phyloP scores from a whole-genome alignment of 2,888 invertebrate genomes.

The Metopia argyrocephala region DNA sequence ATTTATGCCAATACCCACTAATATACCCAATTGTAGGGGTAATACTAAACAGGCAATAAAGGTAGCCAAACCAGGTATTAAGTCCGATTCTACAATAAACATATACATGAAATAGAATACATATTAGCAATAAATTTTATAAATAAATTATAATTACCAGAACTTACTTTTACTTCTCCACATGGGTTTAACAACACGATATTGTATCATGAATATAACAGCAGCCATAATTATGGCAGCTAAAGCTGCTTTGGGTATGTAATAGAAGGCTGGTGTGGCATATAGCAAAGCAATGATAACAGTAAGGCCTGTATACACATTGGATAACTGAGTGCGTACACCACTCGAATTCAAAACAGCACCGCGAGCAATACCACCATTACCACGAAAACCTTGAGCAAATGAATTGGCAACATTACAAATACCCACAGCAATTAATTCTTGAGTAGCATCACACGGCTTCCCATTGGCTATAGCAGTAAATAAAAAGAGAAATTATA shows the following conservation, averaged over 20 bases:
- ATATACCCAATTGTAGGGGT: constrained; percentile 92
- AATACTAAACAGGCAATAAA: constrained; percentile 91
- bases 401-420: constrained; percentile 90
- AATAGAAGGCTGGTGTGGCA: constrained; percentile 93
- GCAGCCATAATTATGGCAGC: constrained; percentile 95
- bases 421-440: constrained; percentile 91
- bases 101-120: neutral
- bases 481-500: neutral
- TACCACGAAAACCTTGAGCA: constrained; percentile 89
- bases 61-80: constrained; percentile 90
- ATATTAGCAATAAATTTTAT: neutral
- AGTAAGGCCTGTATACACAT: constrained; percentile 88
- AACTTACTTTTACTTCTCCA: constrained; percentile 92
- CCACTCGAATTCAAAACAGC: constrained; percentile 95
- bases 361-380: constrained; percentile 90
- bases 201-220: constrained; percentile 94
- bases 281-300: constrained; percentile 91
- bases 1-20: constrained; percentile 90
- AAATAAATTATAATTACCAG: neutral
- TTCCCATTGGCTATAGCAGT: constrained; percentile 83
- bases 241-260: constrained; percentile 90
- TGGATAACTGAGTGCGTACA: constrained; percentile 90
- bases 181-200: constrained; percentile 91
- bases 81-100: constrained; percentile 85
- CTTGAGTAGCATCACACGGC: constrained; percentile 93